Evolutionary conservation across 2,888 invertebrate genomes (phyloP), one percentile per base, ranked within the genome.

Genomic region (Allolobophora icterica): DNA sequence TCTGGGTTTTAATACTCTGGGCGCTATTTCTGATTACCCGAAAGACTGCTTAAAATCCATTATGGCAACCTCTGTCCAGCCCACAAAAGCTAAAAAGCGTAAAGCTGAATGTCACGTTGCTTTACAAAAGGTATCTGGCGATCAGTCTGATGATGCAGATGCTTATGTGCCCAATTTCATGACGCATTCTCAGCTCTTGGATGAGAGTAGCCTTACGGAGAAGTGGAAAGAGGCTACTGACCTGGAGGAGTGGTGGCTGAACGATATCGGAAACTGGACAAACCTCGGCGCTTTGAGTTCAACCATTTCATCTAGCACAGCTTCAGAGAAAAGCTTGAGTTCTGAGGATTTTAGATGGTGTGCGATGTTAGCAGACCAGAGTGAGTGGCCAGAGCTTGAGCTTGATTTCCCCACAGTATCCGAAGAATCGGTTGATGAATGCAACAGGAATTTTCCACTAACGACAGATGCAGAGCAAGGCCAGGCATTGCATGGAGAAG

Each of bases 341-440:
- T 71, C 87, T 24, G 87, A 87, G 19, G 87, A 34, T 24, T 87
- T 87, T 87, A 34, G 38, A 38, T 87, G 87, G 87, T 87, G 87
- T 87, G 87, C 87, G n/a, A 87, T 87, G 87, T 35, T 87, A 24
- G 87, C 87, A 19, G 87, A 87, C 38, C 87, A 87, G 24, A 87
- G 87, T 35, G 87, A 87, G n/a, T 87, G 87, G 87, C 87, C 87
- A 87, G 87, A 87, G 21, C 21, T 87, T 87, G 87, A 87, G 30
- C 30, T 71, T 71, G 71, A 71, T n/a, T 71, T 30, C 30, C n/a
- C 71, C 71, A 11, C 52, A 52, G 52, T 21, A 52, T 24, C 24
- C 2, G 52, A 52, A 52, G 24, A 52, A 52, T 52, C 71, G n/a
- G n/a, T n/a, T n/a, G n/a, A 71, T 17, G 71, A 71, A 11, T 11